phyloP scores from a whole-genome alignment of 2,797 vertebrate genomes.

The Crax fasciolata region DNA sequence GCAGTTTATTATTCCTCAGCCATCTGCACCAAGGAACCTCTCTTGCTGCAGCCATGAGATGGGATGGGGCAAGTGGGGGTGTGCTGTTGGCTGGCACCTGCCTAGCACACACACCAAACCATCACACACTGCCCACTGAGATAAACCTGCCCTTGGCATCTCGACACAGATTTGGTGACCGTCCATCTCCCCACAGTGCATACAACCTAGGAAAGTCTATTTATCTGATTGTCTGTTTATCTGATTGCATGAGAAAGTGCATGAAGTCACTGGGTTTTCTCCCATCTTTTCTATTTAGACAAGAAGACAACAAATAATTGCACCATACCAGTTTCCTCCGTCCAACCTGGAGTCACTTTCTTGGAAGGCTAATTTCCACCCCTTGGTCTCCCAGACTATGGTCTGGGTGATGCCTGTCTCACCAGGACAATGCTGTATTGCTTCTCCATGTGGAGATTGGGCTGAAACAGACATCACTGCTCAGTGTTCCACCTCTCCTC shows the following conservation, averaged over 20 bases:
- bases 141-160: not conserved
- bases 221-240: constrained; percentile 6
- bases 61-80: not conserved
- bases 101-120: not conserved
- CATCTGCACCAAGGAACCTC: not conserved
- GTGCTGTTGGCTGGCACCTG: not conserved
- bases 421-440: not conserved
- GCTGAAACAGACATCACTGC: not conserved
- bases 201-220: rapidly evolving
- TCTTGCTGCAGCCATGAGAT: not conserved
- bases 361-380: not conserved
- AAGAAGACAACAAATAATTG: not conserved
- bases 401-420: not conserved
- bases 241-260: not conserved
- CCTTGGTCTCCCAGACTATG: not conserved
- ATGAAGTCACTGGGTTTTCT: not conserved
- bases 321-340: not conserved
- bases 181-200: not conserved
- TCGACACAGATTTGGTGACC: not conserved
- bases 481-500: not conserved
- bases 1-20: not conserved
- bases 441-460: not conserved
- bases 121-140: not conserved
- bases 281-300: not conserved
- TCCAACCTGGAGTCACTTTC: not conserved